These are phyloP conservation scores for Drosophila chauvacae DNA, from an alignment of 1,140 invertebrate genomes.

Conservation along the genomic window DNA sequence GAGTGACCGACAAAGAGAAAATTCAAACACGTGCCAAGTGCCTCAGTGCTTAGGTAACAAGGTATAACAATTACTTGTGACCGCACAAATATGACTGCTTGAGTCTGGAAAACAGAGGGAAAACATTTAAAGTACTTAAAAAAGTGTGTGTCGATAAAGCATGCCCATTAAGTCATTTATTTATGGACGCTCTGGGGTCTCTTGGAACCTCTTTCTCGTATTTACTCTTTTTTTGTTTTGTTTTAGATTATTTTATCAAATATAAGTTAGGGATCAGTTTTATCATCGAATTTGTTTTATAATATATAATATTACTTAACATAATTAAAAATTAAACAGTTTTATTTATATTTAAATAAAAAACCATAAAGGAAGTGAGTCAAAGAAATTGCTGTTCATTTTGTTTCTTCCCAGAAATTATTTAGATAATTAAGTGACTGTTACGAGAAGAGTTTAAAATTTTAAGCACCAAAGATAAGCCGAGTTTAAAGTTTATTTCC, in stretches of 20 bases:
- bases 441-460: not conserved
- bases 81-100: not conserved
- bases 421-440: not conserved
- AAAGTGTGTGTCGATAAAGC: conserved; percentile 5
- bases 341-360: not conserved
- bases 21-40: conserved; percentile 40
- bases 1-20: conserved; percentile 32
- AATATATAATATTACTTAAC: no score
- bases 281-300: no score
- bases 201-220: not conserved
- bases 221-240: not conserved
- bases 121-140: conserved; percentile 8
- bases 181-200: not conserved
- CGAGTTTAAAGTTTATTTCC: not conserved
- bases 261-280: no score
- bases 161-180: not conserved
- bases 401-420: no score
- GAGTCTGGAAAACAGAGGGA: not conserved
- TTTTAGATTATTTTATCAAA: not conserved
- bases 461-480: not conserved
- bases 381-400: not conserved
- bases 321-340: not conserved
- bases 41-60: conserved; percentile 25
- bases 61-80: conserved; percentile 11
- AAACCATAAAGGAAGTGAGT: not conserved